Evolutionary conservation across 2,888 invertebrate species (phyloP), one percentile per base, ranked within the genome.

Genomic region (Dicycla oo): DNA sequence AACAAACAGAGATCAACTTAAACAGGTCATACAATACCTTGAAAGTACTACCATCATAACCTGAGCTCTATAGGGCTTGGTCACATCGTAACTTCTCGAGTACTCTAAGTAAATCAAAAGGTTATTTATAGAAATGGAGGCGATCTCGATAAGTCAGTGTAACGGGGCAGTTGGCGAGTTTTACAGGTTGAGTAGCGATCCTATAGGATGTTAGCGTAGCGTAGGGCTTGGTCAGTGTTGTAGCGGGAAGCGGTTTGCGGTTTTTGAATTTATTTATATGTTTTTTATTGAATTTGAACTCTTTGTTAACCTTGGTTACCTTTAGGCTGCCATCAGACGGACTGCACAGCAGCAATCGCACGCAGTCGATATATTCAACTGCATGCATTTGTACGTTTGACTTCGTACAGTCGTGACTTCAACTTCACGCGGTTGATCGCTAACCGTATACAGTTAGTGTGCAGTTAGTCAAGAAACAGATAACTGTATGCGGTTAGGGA

Each of bases 131-230:
- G 81, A 67, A 58, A 73, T 60, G 51, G 68, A 78, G 63, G 62
- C 45, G 68, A 70, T 82, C 64, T 64, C 66, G 75, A 78, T 82
- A 75, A 75, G 68, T 78, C 60, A 57, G 60, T 1, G 61, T 82
- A 82, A 82, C 82, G 81, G 83, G 64, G 72, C 53, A 56, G 3
- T 38, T 78, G 75, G 49, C 81, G 49, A 34, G 81, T 82, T 72
- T 23, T 62, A 73, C 82, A 71, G 75, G 82, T 82, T 78, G 20
- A 26, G 26, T 34, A 58, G 66, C 58, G 70, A 63, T 75, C 62
- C 45, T 15, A 30, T 13, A 34, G 51, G 38, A 5, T 57, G 61
- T 61, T 72, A 54, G 45, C 2, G n/a, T 3, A 11, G 47, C 30
- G 13, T 67, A 67, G 40, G 60, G 71, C 47, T 53, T 62, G 51